Evolutionary conservation across 1,140 invertebrate species (phyloP).

Genomic region (Heliothis subflexa): DNA sequence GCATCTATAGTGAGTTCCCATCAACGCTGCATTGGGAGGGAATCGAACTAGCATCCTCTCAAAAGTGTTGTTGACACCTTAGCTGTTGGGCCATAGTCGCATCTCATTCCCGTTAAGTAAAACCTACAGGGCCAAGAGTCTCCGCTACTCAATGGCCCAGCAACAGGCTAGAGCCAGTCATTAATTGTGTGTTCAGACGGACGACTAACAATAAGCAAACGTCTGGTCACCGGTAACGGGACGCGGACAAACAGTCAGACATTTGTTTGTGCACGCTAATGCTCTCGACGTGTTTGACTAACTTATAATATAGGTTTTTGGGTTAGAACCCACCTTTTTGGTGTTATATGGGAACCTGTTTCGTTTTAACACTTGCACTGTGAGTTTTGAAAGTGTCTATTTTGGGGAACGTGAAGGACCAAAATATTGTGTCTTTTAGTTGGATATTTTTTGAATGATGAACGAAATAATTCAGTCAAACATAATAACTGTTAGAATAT

Average conservation of each 20-base stretch:
- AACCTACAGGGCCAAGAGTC: neutral
- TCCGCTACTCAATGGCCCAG: neutral
- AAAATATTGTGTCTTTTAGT: too few species aligned
- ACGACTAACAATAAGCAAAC: slow-evolving; percentile 53
- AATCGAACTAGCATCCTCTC: too few species aligned
- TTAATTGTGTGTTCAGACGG: slow-evolving; percentile 2
- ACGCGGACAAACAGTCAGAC: slow-evolving; percentile 34
- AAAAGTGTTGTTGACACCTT: too few species aligned
- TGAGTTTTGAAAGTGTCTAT: neutral
- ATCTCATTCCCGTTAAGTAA: too few species aligned
- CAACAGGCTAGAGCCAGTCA: slow-evolving; percentile 6
- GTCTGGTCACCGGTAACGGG: slow-evolving; percentile 41
- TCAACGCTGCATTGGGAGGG: too few species aligned
- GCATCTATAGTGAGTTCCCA: too few species aligned
- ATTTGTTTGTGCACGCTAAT: slow-evolving; percentile 37
- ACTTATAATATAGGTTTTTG: slow-evolving; percentile 43
- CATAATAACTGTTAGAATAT: too few species aligned
- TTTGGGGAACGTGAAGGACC: too few species aligned
- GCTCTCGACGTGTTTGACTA: slow-evolving; percentile 32
- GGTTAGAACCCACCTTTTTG: slow-evolving; percentile 22
- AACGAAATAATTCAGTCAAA: too few species aligned
- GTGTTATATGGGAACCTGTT: slow-evolving; percentile 12
- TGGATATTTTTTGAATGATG: too few species aligned
- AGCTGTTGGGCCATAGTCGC: too few species aligned
- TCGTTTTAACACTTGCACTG: slow-evolving; percentile 5